Conservation (phyloP, 2,888 invertebrate genomes). For the Tachystola acroxantha region DNA sequence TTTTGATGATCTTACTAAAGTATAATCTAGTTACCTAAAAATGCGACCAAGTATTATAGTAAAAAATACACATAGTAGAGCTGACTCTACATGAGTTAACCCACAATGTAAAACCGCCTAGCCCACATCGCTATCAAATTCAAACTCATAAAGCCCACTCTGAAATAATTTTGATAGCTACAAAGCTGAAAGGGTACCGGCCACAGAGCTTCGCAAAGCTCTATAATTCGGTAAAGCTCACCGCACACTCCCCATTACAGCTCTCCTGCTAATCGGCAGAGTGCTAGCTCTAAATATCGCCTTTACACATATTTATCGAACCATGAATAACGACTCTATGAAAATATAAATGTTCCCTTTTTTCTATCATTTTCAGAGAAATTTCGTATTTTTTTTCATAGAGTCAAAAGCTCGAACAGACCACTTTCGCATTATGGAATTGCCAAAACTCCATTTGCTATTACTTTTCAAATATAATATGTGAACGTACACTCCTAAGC, state of each 20-base stretch:
- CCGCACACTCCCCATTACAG: constrained; percentile 44
- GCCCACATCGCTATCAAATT: constrained; percentile 39
- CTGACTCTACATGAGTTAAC: constrained; percentile 16
- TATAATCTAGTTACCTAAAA: no score
- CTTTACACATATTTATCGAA: constrained; percentile 69
- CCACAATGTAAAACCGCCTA: constrained; percentile 32
- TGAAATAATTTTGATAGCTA: constrained; percentile 67
- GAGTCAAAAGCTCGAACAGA: constrained; percentile 79
- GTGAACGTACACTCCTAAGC: constrained; percentile 8
- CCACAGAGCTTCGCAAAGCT: constrained; percentile 39
- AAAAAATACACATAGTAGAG: not conserved
- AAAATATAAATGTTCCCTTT: constrained; percentile 76
- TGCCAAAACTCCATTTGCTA: constrained; percentile 72
- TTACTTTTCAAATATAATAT: constrained; percentile 36
- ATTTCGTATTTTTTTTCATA: constrained; percentile 74
- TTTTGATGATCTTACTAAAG: no score
- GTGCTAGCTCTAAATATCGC: constrained; percentile 74
- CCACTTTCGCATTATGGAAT: constrained; percentile 79
- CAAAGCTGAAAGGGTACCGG: constrained; percentile 66
- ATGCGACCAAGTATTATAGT: no score
- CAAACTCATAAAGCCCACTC: constrained; percentile 39
- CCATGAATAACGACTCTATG: constrained; percentile 76
- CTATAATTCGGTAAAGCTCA: constrained; percentile 44
- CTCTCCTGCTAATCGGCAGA: constrained; percentile 65
- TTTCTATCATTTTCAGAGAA: constrained; percentile 75